Conservation (phyloP, 2,797 vertebrate genomes). For the Babyrousa celebensis region DNA sequence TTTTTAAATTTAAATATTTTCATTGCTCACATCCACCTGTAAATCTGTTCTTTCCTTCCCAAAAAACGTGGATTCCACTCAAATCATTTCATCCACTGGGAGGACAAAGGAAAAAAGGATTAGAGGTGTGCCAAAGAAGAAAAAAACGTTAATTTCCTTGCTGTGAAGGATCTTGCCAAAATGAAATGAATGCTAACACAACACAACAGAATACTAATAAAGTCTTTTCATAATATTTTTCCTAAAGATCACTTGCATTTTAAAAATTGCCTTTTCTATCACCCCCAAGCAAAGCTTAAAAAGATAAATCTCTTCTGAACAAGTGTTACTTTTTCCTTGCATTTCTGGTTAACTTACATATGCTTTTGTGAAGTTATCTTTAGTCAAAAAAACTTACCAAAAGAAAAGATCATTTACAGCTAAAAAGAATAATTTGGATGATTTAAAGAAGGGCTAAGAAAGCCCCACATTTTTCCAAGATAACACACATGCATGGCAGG, state of each 20-base stretch:
- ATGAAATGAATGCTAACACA: conserved; percentile 70
- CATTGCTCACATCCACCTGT: conserved; percentile 91
- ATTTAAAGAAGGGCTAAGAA: conserved; percentile 66
- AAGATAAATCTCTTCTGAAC: conserved; percentile 40
- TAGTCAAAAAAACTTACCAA: background rate
- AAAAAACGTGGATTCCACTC: conserved; percentile 93
- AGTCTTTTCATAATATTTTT: conserved; percentile 62
- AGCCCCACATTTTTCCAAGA: conserved; percentile 40
- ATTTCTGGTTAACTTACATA: conserved; percentile 19
- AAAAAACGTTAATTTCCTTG: conserved; percentile 86
- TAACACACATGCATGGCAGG: background rate
- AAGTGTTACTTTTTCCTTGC: background rate
- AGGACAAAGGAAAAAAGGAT: conserved; percentile 39
- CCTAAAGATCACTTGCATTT: conserved; percentile 75
- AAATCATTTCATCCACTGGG: conserved; percentile 92
- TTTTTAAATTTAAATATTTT: conserved; percentile 92
- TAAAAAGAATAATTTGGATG: conserved; percentile 64
- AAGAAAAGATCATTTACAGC: conserved; percentile 58
- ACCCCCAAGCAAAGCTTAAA: conserved; percentile 4
- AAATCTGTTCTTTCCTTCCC: conserved; percentile 92
- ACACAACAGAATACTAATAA: conserved; percentile 57
- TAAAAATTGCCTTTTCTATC: conserved; percentile 61
- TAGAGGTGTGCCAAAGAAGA: conserved; percentile 76
- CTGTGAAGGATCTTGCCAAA: conserved; percentile 64
- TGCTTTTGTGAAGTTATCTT: conserved; percentile 55